Base-by-base conservation (phyloP, 2,888 invertebrate genomes). In the Hybos culiciformis region DNA sequence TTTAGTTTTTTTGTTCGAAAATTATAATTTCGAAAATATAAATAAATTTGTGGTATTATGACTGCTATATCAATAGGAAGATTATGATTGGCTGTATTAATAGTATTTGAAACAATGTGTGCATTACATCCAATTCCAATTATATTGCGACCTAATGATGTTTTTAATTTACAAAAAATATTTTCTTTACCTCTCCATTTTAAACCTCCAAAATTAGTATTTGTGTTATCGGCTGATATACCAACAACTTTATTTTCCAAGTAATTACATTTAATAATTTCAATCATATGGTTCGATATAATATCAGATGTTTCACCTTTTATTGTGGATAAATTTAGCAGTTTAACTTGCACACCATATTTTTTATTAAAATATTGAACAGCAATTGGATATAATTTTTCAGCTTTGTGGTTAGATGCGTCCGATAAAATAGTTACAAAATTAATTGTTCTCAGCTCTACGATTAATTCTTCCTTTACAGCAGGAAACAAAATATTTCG, bases 51-150 rank as follows among this genome's bases (percentile, higher is more conserved):
- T n/a, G 29, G 11, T 19, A 36, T 18, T 4, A 46, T 39, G 2
- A 23, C 19, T 41, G 43, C 46, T 5, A 26, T 23, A 23, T 54
- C 53, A 38, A 53, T 45, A 41, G 53, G 41, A 43, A 54, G 47
- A 24, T 41, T 41, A 49, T 46, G 32, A 32, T 44, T 47, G 43
- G 45, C 52, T 20, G 37, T 33, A 23, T 41, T 37, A n/a, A 44
- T 41, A 4, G 44, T 33, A 19, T 41, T 44, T 17, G 37, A 37
- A 1, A 37, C 14, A 21, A 44, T 44, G 29, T 53, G 54, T 17
- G 52, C 52, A 48, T 45, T 50, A 47, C 54, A 53, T 43, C 52
- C 52, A 44, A 53, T 51, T 48, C 53, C 47, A 29, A 51, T 36
- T 42, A 51, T 48, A 42, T 50, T 46, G 44, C n/a, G n/a, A n/a